phyloP scores from a whole-genome alignment of 2,888 invertebrate genomes.

The Chironomus tentans region DNA sequence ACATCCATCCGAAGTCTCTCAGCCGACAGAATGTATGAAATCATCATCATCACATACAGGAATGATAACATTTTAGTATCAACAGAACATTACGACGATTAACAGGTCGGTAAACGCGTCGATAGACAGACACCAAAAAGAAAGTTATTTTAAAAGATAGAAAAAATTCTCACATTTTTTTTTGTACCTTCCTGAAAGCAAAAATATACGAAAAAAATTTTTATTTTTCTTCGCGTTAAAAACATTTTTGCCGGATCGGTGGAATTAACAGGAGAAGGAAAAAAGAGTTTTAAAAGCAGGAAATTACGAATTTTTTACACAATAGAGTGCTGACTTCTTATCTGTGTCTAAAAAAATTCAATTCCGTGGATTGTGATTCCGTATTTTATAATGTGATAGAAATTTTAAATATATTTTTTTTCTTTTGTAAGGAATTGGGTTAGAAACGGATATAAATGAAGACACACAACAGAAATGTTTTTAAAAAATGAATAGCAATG shows the following conservation, averaged over 20 bases:
- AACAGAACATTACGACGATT: slow-evolving; percentile 15
- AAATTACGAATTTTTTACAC: background rate
- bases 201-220: too few relatives aligned
- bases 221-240: background rate
- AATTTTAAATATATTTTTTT: background rate
- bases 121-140: background rate
- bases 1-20: too few relatives aligned
- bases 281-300: too few relatives aligned
- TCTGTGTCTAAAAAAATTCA: background rate
- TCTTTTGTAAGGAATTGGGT: background rate
- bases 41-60: background rate
- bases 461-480: background rate
- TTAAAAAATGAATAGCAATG: too few relatives aligned
- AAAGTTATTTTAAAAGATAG: background rate
- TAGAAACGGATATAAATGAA: background rate
- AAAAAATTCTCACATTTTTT: too few relatives aligned
- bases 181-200: background rate
- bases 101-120: background rate
- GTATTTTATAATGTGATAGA: background rate
- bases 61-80: slow-evolving; percentile 20
- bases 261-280: background rate
- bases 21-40: too few relatives aligned
- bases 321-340: background rate
- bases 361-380: background rate
- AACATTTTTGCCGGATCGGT: background rate